A percentile compares a stretch with the other conserved stretches of the same genome.
These are phyloP conservation scores for Aphelenchoides avenae DNA, from an alignment of 1,140 invertebrate species.

Conservation along the genomic window DNA sequence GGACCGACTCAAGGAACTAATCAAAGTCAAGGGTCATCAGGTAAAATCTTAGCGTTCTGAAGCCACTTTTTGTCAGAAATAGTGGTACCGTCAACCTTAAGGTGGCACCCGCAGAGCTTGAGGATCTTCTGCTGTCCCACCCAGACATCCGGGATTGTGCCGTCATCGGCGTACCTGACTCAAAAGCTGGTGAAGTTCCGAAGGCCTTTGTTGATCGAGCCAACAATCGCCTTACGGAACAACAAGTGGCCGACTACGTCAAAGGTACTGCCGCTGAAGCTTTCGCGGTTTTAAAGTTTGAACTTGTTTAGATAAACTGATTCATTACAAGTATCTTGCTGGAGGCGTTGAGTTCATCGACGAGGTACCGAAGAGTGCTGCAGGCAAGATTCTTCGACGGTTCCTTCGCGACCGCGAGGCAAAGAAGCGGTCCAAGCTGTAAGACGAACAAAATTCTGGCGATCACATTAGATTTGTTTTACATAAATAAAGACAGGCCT, in stretches of 20 bases:
- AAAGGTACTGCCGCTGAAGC: slow-evolving; percentile 11
- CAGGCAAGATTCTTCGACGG: slow-evolving; percentile 72
- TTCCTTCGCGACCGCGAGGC: slow-evolving; percentile 60
- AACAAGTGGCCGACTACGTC: slow-evolving; percentile 34
- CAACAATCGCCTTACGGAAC: slow-evolving; percentile 47
- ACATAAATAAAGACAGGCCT: too few species aligned
- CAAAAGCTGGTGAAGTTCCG: slow-evolving; percentile 71
- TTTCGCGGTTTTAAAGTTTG: too few species aligned
- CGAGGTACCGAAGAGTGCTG: slow-evolving; percentile 70
- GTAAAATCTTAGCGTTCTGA: too few species aligned
- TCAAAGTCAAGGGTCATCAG: slow-evolving; percentile 78
- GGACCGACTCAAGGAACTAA: slow-evolving; percentile 79
- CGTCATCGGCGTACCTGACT: slow-evolving; percentile 74
- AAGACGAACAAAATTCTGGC: too few species aligned
- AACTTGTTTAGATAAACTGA: slow-evolving; percentile 32
- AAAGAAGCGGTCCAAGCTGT: too few species aligned
- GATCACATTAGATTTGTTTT: too few species aligned
- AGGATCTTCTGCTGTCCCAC: slow-evolving; percentile 72
- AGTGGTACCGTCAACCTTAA: slow-evolving; percentile 59
- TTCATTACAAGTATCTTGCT: slow-evolving; percentile 57
- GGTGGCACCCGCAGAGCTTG: slow-evolving; percentile 80
- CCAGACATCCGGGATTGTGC: slow-evolving; percentile 73
- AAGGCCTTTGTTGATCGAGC: slow-evolving; percentile 71
- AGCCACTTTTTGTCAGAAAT: background rate
- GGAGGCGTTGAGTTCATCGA: slow-evolving; percentile 69